Conservation (phyloP, 2,113 vertebrate genomes). For the Solea solea region DNA sequence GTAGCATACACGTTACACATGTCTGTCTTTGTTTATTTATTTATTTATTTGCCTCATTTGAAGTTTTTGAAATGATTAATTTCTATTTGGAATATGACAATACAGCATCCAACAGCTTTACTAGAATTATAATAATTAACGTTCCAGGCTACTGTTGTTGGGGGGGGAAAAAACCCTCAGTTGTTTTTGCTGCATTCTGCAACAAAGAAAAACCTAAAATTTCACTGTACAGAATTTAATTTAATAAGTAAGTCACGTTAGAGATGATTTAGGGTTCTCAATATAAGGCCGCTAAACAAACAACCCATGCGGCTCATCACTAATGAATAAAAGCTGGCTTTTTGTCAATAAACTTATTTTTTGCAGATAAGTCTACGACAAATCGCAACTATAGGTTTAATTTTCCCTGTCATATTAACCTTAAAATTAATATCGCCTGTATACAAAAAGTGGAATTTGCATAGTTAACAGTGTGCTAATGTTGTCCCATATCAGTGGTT, state of each 20-base stretch:
- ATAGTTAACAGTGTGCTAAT: conserved; percentile 41
- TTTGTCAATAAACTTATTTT: background rate
- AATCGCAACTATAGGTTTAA: background rate
- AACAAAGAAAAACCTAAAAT: background rate
- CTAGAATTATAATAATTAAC: background rate
- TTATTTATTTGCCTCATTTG: conserved; percentile 11
- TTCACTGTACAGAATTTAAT: background rate
- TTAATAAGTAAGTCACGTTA: background rate
- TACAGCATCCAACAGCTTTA: background rate
- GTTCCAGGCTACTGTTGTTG: too few relatives aligned
- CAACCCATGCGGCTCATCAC: conserved; percentile 1
- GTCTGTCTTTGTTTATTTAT: conserved; percentile 14
- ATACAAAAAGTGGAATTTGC: conserved; percentile 9
- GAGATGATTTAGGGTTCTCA: background rate
- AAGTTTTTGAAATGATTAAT: conserved; percentile 6
- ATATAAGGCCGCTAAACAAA: conserved; percentile 1
- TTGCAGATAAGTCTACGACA: background rate
- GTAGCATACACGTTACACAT: background rate
- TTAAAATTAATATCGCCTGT: background rate
- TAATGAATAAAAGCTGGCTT: conserved; percentile 1
- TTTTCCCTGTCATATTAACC: background rate
- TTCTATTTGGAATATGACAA: background rate
- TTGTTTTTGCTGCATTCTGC: background rate
- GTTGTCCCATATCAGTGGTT: conserved; percentile 53
- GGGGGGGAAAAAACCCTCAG: too few relatives aligned